A percentile compares a stretch with the other conserved stretches of the same genome.
These are phyloP conservation scores for Papilio xuthus DNA, from an alignment of 1,140 invertebrate genomes.

Conservation along the genomic window DNA sequence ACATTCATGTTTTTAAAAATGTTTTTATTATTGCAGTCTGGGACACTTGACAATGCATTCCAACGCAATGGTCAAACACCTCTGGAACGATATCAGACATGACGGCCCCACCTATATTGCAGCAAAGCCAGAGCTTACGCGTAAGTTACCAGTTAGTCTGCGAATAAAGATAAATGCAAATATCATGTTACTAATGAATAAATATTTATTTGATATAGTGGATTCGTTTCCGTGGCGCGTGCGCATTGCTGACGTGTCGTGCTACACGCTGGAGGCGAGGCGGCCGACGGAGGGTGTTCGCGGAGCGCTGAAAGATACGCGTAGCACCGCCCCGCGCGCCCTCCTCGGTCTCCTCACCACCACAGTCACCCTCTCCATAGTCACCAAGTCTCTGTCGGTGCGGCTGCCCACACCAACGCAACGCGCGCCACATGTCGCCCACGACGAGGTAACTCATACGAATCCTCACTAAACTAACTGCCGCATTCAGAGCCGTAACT, in stretches of 20 bases:
- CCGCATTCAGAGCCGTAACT: not conserved
- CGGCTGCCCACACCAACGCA: not conserved
- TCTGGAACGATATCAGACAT: constrained; percentile 57
- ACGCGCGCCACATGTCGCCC: not conserved
- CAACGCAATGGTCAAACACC: constrained; percentile 48
- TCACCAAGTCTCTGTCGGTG: constrained; percentile 49
- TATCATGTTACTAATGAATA: constrained; percentile 8
- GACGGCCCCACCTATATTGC: constrained; percentile 59
- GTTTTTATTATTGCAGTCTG: constrained; percentile 49
- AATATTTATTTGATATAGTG: not conserved
- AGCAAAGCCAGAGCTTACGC: constrained; percentile 27
- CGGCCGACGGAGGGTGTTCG: constrained; percentile 23
- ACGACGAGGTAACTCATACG: constrained; percentile 1
- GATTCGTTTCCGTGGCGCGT: constrained; percentile 71
- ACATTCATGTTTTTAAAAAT: not conserved
- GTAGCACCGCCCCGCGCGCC: constrained; percentile 44
- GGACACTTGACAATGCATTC: constrained; percentile 56
- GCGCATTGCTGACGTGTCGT: constrained; percentile 60
- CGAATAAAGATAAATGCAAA: too few species aligned
- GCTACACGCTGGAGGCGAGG: constrained; percentile 60
- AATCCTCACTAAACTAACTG: not conserved
- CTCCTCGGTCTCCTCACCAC: constrained; percentile 60
- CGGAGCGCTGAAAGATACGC: constrained; percentile 48
- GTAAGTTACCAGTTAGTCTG: constrained; percentile 35
- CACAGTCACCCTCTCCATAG: constrained; percentile 61